Evolutionary conservation across 1,140 invertebrate species (phyloP).

Genomic region (Caerostris darwini): DNA sequence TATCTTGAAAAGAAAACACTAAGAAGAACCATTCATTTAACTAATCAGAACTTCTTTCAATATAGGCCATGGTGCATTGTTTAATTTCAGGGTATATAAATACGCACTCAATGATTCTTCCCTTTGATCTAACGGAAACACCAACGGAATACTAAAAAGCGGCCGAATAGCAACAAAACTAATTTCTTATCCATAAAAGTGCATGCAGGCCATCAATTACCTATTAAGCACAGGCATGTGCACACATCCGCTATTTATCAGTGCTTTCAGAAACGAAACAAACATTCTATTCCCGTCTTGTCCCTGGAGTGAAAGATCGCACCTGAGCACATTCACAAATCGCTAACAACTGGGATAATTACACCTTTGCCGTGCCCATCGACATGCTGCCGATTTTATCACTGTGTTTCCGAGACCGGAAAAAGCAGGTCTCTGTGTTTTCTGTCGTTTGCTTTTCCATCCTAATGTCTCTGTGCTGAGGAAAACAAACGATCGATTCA

Average conservation of each 20-base stretch:
- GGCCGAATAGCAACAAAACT: neutral
- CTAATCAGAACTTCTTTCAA: neutral
- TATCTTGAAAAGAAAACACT: no score
- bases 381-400: constrained; percentile 46
- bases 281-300: constrained; percentile 17
- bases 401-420: neutral
- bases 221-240: constrained; percentile 23
- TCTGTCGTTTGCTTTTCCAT: neutral
- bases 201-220: neutral
- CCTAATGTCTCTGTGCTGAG: neutral
- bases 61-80: neutral
- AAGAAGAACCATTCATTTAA: neutral
- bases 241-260: neutral
- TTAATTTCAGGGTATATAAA: neutral
- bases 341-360: constrained; percentile 43
- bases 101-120: neutral
- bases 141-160: constrained; percentile 12
- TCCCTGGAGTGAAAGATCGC: constrained; percentile 40
- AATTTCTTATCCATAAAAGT: neutral
- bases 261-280: neutral
- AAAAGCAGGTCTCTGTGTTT: neutral
- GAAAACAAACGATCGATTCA: neutral
- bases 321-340: constrained; percentile 41
- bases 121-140: neutral
- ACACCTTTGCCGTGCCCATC: neutral